A percentile compares a stretch with the other conserved stretches of the same genome.
Conservation (phyloP, 2,113 vertebrate genomes). For the Ceyx cyanopectus region DNA sequence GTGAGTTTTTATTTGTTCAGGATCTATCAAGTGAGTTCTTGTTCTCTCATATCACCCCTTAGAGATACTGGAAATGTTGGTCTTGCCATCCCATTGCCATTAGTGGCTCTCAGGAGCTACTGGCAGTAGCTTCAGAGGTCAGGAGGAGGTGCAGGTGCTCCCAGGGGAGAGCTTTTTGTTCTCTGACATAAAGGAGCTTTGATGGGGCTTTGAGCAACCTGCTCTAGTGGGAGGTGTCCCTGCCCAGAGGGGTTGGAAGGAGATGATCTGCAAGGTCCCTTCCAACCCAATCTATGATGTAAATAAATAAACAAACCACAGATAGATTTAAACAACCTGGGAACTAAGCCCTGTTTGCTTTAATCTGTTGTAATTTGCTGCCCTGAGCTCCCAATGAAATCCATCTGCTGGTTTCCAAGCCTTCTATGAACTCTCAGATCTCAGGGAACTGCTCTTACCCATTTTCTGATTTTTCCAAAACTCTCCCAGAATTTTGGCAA, state of each 20-base stretch:
- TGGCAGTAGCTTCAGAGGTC: not conserved
- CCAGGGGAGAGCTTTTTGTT: not conserved
- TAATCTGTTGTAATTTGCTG: not conserved
- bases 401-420: not conserved
- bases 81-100: not conserved
- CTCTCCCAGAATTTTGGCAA: not conserved
- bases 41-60: not conserved
- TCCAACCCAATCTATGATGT: not conserved
- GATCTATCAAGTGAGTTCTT: accelerated
- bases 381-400: not conserved
- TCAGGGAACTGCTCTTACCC: accelerated
- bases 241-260: not conserved
- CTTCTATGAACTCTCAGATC: not conserved
- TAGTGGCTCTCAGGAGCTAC: not conserved
- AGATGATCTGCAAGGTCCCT: not conserved
- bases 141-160: not conserved
- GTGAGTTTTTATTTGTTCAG: not conserved
- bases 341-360: not conserved
- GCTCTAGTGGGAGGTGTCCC: not conserved
- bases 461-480: not conserved
- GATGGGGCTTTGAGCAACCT: not conserved
- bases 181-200: not conserved
- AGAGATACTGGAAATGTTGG: not conserved
- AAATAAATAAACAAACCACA: not conserved
- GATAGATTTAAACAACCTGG: not conserved